phyloP scores from a whole-genome alignment of 2,888 invertebrate species.

The Cheilosia vernalis region DNA sequence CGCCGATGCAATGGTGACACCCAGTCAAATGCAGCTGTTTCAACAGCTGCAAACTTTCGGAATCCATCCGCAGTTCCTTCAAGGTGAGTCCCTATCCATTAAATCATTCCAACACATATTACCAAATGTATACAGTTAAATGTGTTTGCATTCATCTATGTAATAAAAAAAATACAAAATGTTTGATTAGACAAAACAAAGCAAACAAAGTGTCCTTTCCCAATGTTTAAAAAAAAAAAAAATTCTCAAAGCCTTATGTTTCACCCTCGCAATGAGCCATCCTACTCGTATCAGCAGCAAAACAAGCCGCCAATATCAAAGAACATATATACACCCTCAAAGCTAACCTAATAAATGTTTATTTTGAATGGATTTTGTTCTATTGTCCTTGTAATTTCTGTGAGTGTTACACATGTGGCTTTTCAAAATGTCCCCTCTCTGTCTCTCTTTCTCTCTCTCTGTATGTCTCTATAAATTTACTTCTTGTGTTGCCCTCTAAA shows the following conservation, averaged over 20 bases:
- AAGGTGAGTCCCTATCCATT: slow-evolving; percentile 84
- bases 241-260: slow-evolving; percentile 49
- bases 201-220: slow-evolving; percentile 54
- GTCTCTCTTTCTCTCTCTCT: slow-evolving; percentile 1
- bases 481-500: slow-evolving; percentile 46
- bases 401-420: slow-evolving; percentile 69
- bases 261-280: slow-evolving; percentile 46
- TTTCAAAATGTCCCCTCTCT: slow-evolving; percentile 46
- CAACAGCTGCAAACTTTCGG: slow-evolving; percentile 88
- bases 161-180: slow-evolving; percentile 45
- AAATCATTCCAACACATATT: slow-evolving; percentile 19
- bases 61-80: slow-evolving; percentile 86
- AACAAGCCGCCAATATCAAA: slow-evolving; percentile 46
- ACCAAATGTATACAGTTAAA: slow-evolving; percentile 68
- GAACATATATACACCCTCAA: slow-evolving; percentile 22
- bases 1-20: slow-evolving; percentile 86
- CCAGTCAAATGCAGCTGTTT: slow-evolving; percentile 86
- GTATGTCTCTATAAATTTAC: slow-evolving; percentile 20
- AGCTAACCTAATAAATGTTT: slow-evolving; percentile 67
- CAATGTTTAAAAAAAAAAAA: slow-evolving; percentile 20
- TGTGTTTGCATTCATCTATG: slow-evolving; percentile 73
- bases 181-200: slow-evolving; percentile 49
- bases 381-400: slow-evolving; percentile 69
- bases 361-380: slow-evolving; percentile 70
- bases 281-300: slow-evolving; percentile 21